Base-by-base conservation (phyloP, 2,888 invertebrate genomes). In the Cheilosia soror region DNA sequence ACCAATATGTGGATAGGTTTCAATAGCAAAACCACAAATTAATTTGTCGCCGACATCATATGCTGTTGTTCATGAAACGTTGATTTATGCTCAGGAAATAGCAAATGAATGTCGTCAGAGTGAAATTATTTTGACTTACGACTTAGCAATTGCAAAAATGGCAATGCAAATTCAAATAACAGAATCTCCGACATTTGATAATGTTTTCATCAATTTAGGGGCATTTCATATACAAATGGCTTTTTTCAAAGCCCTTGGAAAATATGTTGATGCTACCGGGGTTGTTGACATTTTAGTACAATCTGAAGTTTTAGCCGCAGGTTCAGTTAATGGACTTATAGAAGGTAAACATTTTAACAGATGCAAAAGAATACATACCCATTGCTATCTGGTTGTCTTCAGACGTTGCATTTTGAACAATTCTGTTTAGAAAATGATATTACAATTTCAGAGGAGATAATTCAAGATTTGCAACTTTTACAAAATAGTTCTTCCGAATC, bases 171-270 rank as follows among this genome's bases (percentile, higher is more conserved):
- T 60, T 13, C 60, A 60, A 5, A 90, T 90, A 79, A 90, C 90
- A 87, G 89, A 90, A 69, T 55, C 57, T 42, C 87, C 89, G 65
- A 84, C 69, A 86, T 91, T 89, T 88, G 87, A 90, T 62, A 89
- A 90, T 72, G 15, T 91, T 80, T 91, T 90, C 80, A 89, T 91
- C 53, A 89, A 90, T 88, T 81, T 90, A 20, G 91, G 90, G 20
- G 76, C 88, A 42, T 91, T 92, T 88, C 89, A 89, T 86, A 69
- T 89, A 55, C 75, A 81, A 87, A 83, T 89, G 88, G 87, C 88
- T 6, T 88, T 69, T 85, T 89, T 90, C 68, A 89, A 89, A 88
- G 88, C 90, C 44, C 49, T 90, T 31, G 89, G 89, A 33, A 88
- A 88, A 87, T 89, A 88, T 86, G 89, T 89, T 31, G 88, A 90